Evolutionary conservation across 1,140 invertebrate genomes (phyloP).

Genomic region (Drosophila watanabei): DNA sequence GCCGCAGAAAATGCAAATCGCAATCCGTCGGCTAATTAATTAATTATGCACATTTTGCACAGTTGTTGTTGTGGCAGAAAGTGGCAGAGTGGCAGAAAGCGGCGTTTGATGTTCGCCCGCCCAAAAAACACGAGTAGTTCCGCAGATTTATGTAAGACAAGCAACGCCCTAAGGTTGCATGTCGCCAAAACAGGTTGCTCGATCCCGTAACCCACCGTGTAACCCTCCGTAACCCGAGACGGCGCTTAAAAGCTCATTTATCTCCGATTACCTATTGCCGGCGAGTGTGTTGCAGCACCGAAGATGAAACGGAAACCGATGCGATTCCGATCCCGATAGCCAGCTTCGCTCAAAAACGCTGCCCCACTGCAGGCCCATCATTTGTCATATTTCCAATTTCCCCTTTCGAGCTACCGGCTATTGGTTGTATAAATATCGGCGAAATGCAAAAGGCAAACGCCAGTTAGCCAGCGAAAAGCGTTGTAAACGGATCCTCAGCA

Average conservation of each 20-base stretch:
- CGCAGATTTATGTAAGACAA: slow-evolving; percentile 72
- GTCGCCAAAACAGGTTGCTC: slow-evolving; percentile 29
- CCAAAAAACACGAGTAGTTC: slow-evolving; percentile 77
- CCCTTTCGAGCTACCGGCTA: slow-evolving; percentile 32
- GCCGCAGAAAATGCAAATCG: slow-evolving; percentile 59
- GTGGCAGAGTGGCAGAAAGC: slow-evolving; percentile 43
- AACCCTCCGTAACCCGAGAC: slow-evolving; percentile 42
- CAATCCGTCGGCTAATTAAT: slow-evolving; percentile 72
- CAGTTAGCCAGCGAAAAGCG: slow-evolving; percentile 57
- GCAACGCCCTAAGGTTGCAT: slow-evolving; percentile 68
- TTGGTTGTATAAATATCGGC: slow-evolving; percentile 67
- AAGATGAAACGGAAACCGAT: slow-evolving; percentile 58
- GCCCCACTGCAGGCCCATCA: slow-evolving; percentile 67
- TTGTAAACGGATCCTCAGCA: slow-evolving; percentile 44
- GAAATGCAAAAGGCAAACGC: slow-evolving; percentile 16
- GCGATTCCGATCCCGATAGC: slow-evolving; percentile 46
- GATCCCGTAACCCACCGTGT: slow-evolving; percentile 9
- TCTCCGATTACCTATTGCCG: slow-evolving; percentile 71
- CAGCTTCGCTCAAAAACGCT: slow-evolving; percentile 45
- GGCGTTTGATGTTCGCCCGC: slow-evolving; percentile 70
- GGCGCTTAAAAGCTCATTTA: slow-evolving; percentile 77
- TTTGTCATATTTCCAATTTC: slow-evolving; percentile 72
- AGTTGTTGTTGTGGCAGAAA: slow-evolving; percentile 47
- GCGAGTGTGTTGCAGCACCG: slow-evolving; percentile 47
- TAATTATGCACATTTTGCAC: slow-evolving; percentile 78